Base-by-base conservation (phyloP, 2,113 vertebrate genomes). In the Saccopteryx leptura region DNA sequence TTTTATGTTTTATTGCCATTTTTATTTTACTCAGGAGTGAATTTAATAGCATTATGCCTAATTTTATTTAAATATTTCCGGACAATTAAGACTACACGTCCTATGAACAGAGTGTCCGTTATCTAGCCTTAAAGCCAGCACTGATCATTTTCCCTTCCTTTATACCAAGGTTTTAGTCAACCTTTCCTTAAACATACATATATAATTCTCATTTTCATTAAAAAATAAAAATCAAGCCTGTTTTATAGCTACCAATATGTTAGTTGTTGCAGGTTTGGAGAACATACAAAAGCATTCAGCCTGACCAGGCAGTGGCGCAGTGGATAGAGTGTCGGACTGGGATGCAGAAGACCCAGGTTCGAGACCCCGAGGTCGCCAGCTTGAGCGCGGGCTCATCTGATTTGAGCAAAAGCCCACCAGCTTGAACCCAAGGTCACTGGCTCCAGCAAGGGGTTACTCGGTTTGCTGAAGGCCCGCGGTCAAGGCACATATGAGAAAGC, bases 111-210 rank as follows among this genome's bases (percentile, higher is more conserved):
- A 60, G 23, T 19, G 89, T 71, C 54, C 60, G 39, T 71, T 66
- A 72, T 66, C 26, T 19, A 54, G 58, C 24, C 65, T 39, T 76
- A 66, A 61, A 81, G 60, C 13, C 69, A 84, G 46, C 66, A 65
- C 90, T 92, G 76, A 82, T 52, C 28, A 92, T 56, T n/a, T 84
- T 48, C 50, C 33, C 48, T 76, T 84, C 48, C 78, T 82, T 91
- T 33, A 63, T 46, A 52, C 21, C 65, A 71, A 60, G 26, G 50
- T 83, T 90, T 92, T 54, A 75, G n/a, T 66, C 46, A 56, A 82
- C 56, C 21, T 61, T 61, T 81, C 65, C 66, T 74, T 83, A 23
- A 83, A 83, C 31, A 5, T 52, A 74, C 15, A n/a, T 84, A 39
- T 23, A 75, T 56, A 63, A 75, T 75, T 65, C 48, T 74, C 54